Evolutionary conservation across 1,140 invertebrate species (phyloP), one percentile per base, ranked within the genome.

Genomic region (Scaptomyza pallida): DNA sequence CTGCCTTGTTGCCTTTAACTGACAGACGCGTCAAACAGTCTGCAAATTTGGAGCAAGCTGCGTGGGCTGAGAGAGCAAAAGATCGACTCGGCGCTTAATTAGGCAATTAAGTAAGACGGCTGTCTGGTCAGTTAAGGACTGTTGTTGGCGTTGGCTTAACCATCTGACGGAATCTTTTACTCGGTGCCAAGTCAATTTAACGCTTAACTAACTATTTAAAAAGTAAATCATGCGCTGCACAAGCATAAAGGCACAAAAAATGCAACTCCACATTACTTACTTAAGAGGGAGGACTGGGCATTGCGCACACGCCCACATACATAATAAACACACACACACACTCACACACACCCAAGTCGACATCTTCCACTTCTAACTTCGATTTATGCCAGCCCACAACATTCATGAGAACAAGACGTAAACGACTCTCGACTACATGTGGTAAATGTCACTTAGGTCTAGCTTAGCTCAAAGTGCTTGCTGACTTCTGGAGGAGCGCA

Each of bases 141-240:
- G 54, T n/a, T n/a, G n/a, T n/a, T n/a, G n/a, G n/a, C n/a, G 21
- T 47, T 23, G 23, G 23, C 23, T 73, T 65, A 61, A 79, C 56
- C 72, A 30, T 57, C 65, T 71, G 70, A 55, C 60, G 64, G 45
- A 51, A 47, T 51, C 37, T 37, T 8, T 30, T 2, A 30, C 26
- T 30, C 26, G 68, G 47, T 60, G 65, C 67, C 65, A 68, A 86
- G 82, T 69, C 82, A 86, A 82, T 86, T 86, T 88, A 82, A 78
- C 74, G 82, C 82, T 88, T 75, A 63, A 70, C 64, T 80, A 74
- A 85, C 71, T 78, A 88, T 72, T 86, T 78, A 54, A 78, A 65
- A 69, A 55, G 65, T 55, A 63, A 65, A 72, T 65, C 68, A 73
- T 70, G 78, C 64, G 60, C 60, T 43, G 41, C 44, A 45, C 15